Base-by-base conservation (phyloP, 2,797 vertebrate species). In the Anabas testudineus region DNA sequence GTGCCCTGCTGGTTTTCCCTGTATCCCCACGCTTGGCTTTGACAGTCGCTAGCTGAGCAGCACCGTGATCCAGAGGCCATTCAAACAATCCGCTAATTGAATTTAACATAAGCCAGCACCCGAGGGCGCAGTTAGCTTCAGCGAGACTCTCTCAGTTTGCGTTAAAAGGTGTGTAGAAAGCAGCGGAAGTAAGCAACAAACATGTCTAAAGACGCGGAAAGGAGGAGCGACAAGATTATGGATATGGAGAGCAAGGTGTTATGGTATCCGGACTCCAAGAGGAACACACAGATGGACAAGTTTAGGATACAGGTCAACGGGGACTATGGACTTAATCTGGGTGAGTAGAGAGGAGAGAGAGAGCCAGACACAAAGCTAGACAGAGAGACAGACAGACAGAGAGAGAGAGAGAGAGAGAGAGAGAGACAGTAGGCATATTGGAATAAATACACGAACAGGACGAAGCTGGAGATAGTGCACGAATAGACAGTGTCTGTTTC, bases 241-340 rank as follows among this genome's bases (percentile, higher is more conserved):
- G 96, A 97, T 43, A 91, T 96, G 95, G 96, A 96, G 91, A 90
- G 91, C 70, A 95, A 93, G 89, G 95, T 96, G 87, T 77, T 99
- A 90, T 99, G 97, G 97, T 95, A 97, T 91, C 98, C 98, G 0
- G 96, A 98, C 92, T 94, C 96, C 21, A 99, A 99, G 92, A 96
- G 82, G 83, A 93, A 95, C 87, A 96, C 97, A 1, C 94, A 90
- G 80, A 98, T 98, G 97, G 96, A 99, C 76, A 93, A 81, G 57
- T 99, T 99, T 81, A 94, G 97, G 68, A 91, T 84, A 71, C 95
- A 94, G 32, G 94, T 96, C 83, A 94, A 95, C 84, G 89, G 77
- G 26, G 87, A 94, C 78, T 93, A 93, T 76, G 98, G 96, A 41
- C 90, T 95, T 85, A 94, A 91, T 81, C 93, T 98, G 80, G 95